Evolutionary conservation across 2,797 vertebrate species (phyloP).

Genomic region (Melanotaenia maccullochi): DNA sequence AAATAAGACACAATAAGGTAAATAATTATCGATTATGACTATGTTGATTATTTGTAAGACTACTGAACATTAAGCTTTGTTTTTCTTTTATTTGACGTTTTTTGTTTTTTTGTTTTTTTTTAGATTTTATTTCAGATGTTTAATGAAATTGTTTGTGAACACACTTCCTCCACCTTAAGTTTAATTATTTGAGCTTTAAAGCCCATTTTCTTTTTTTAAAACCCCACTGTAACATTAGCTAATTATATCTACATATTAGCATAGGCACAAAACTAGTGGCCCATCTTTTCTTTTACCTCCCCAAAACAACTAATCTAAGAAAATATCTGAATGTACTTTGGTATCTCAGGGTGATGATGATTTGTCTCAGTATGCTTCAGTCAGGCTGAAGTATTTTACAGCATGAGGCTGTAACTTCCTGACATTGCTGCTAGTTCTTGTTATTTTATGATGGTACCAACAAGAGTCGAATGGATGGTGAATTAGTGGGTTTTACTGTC

Average conservation of each 20-base stretch:
- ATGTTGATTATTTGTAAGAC: background rate
- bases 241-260: no score
- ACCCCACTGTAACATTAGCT: no score
- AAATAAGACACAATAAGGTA: no score
- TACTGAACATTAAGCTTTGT: no score
- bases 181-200: no score
- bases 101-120: no score
- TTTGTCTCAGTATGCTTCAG: slow-evolving; percentile 28
- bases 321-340: background rate
- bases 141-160: no score
- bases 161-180: no score
- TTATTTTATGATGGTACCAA: slow-evolving; percentile 23
- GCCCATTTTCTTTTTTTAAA: no score
- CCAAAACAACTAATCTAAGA: background rate
- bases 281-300: background rate
- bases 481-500: slow-evolving; percentile 61
- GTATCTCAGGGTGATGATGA: slow-evolving; percentile 6
- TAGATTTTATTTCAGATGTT: no score
- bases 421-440: slow-evolving; percentile 18
- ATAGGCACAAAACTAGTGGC: background rate
- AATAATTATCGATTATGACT: background rate
- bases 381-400: slow-evolving; percentile 32
- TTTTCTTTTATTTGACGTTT: no score
- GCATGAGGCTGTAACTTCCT: slow-evolving; percentile 9
- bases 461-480: slow-evolving; percentile 38